These are phyloP conservation scores for Pitta sordida DNA, from an alignment of 2,113 vertebrate genomes.

Conservation along the genomic window DNA sequence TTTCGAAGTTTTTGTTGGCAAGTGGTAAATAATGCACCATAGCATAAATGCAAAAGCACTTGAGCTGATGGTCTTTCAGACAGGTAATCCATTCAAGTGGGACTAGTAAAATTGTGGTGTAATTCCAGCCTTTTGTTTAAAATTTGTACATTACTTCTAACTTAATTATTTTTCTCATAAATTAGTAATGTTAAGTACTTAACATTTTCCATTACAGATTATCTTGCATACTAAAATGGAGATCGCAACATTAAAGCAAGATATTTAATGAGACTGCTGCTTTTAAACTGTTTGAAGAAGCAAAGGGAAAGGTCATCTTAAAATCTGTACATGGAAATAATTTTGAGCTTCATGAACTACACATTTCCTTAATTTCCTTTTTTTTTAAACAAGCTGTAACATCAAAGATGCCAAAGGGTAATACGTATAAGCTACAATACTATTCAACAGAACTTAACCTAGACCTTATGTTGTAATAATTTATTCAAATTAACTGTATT, in stretches of 20 bases:
- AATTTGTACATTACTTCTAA: conserved; percentile 2
- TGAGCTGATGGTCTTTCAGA: conserved; percentile 27
- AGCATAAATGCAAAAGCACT: conserved; percentile 8
- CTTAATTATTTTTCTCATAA: neutral
- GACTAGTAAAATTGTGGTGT: conserved; percentile 14
- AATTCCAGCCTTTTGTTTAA: neutral
- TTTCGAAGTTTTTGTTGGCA: conserved; percentile 31
- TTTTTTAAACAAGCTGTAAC: conserved; percentile 62
- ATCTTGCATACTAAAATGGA: conserved; percentile 21
- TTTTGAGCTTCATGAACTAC: conserved; percentile 53
- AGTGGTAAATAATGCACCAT: conserved; percentile 19
- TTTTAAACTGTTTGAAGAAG: conserved; percentile 46
- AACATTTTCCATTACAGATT: conserved; percentile 47
- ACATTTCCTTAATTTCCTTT: conserved; percentile 53
- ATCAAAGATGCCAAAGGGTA: conserved; percentile 84
- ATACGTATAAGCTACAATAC: conserved; percentile 77
- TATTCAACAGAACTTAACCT: conserved; percentile 75
- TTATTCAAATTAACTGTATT: conserved; percentile 80
- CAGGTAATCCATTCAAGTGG: neutral
- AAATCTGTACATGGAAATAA: conserved; percentile 39
- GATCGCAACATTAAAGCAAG: conserved; percentile 24
- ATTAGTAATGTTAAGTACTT: neutral
- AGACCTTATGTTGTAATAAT: conserved; percentile 78
- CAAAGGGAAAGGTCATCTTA: conserved; percentile 27
- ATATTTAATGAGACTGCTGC: conserved; percentile 40